Base-by-base conservation (phyloP, 2,797 vertebrate genomes). In the Cheirogaleus major region DNA sequence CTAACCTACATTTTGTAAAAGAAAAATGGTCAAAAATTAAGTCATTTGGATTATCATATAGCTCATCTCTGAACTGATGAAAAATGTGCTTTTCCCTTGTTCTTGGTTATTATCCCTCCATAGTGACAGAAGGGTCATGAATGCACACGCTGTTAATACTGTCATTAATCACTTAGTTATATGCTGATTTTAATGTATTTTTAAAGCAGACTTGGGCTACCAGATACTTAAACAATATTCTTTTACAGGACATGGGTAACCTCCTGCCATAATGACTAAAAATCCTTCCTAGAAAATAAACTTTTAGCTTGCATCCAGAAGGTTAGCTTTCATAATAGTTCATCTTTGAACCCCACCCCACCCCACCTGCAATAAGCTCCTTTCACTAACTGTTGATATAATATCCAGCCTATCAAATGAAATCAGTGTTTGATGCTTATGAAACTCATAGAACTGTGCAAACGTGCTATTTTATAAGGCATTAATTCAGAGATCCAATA, bases 401-500 rank as follows among this genome's bases (percentile, higher is more conserved):
- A 86, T 61, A 91, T 97, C 70, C 50, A 59, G 89, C 90, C 69
- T 70, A 95, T 97, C 70, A 95, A 93, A 92, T 95, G 81, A 96
- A 93, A 78, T 92, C 5, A 0, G 92, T 90, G 38, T 81, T 95
- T 89, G 73, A 93, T 67, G 95, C 35, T 97, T 92, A 96, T 93
- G 97, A 97, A 98, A 98, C 87, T 27, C 87, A 69, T 63, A 91
- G 93, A 87, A 48, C 83, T 91, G 93, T 96, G 12, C 45, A 69
- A 96, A 79, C 48, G 45, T 50, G 50, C 84, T 95, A 52, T 95
- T 94, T 97, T 95, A 92, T 89, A 83, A 81, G 81, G 82, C 88
- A 89, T 76, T 95, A 97, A 94, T 93, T 93, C 95, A 96, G 95
- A 95, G 76, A 95, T 83, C 55, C 78, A 96, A 70, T 96, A 92